Evolutionary conservation across 2,113 vertebrate genomes (phyloP), one percentile per base, ranked within the genome.

Genomic region (Octodon degus): DNA sequence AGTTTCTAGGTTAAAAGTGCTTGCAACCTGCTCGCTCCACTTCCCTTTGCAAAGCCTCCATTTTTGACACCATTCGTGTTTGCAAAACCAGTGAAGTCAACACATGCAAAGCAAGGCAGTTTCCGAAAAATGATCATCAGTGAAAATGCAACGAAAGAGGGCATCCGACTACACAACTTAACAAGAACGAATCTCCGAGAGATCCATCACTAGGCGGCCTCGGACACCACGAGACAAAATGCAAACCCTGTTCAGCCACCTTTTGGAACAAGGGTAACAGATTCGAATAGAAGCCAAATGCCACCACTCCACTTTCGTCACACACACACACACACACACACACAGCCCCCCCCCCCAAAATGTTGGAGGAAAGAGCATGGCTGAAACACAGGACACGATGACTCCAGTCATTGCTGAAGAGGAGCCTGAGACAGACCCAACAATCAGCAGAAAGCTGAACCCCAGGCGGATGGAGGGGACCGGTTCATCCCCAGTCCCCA

Each of bases 371-470:
- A 22, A 37, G 1, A 3, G 24, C 77, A 74, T 80, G 40, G 34
- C 32, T 53, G 40, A 58, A 81, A 43, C 27, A 62, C 94, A 86
- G 72, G 65, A 93, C 10, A 40, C 93, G 85, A 93, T 77, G 90
- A 67, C 84, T 72, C 91, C 97, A 86, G 55, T 83, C 86, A 65
- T 94, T 0, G 76, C 93, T 79, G 93, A 95, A 5, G 32, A 90
- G 77, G 77, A 82, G 72, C 70, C 43, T 43, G 50, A 50, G 50
- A 9, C 0, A 34, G 65, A 89, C 76, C 67, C 68, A 58, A 16
- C n/a, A 19, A 30, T 9, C 25, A 86, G 50, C 90, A 19, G 53
- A 88, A 34, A 86, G 27, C 60, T 60, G 60, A 60, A 68, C 12
- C 30, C 63, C 4, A 17, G 89, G 74, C 93, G 93, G 70, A 76